Conservation (phyloP, 2,888 invertebrate species). For the Crioceris asparagi region DNA sequence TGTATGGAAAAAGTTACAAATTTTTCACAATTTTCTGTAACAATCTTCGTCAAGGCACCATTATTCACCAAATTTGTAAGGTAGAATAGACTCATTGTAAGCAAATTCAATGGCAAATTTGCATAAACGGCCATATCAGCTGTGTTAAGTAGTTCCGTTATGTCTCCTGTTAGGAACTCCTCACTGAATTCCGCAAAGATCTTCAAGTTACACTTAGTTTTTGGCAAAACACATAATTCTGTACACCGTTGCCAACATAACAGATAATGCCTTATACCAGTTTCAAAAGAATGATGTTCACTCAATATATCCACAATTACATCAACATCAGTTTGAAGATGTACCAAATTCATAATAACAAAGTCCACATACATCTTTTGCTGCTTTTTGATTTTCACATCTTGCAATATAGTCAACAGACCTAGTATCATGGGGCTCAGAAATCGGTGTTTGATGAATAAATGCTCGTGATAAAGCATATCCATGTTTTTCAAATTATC, state of each 20-base stretch:
- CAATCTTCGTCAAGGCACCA: constrained; percentile 11
- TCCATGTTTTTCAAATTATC: constrained; percentile 8
- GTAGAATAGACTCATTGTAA: constrained; percentile 26
- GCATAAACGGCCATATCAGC: constrained; percentile 17
- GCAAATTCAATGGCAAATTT: constrained; percentile 23
- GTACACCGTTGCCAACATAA: constrained; percentile 39
- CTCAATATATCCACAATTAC: constrained; percentile 42
- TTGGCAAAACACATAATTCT: constrained; percentile 13
- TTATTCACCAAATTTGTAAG: constrained; percentile 21
- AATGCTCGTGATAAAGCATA: constrained; percentile 4
- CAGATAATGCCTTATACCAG: constrained; percentile 38
- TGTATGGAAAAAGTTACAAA: constrained; percentile 19
- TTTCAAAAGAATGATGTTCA: constrained; percentile 38
- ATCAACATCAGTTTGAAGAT: constrained; percentile 46
- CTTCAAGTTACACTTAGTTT: constrained; percentile 22
- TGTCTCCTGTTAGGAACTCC: constrained; percentile 19
- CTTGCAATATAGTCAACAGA: constrained; percentile 31
- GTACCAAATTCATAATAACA: constrained; percentile 46
- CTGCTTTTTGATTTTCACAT: constrained; percentile 19
- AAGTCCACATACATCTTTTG: constrained; percentile 38
- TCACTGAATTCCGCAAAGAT: constrained; percentile 21
- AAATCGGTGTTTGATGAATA: constrained; percentile 14
- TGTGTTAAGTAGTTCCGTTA: constrained; percentile 18
- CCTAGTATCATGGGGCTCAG: constrained; percentile 35
- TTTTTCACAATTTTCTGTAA: constrained; percentile 19